phyloP scores from a whole-genome alignment of 2,888 invertebrate species.

The Stictocephala bisonia region DNA sequence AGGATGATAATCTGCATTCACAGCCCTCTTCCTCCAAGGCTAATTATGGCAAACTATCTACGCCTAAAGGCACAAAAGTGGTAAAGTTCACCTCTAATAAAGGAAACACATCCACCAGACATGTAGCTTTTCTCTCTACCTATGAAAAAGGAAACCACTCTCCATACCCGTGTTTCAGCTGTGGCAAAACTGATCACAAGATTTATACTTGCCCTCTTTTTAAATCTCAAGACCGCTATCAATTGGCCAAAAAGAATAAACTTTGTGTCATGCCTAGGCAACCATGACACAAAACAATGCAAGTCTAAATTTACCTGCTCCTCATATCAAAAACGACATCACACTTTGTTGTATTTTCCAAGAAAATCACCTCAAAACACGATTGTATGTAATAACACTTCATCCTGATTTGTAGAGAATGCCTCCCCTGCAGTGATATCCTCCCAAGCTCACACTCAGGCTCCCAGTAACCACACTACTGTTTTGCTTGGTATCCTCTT shows the following conservation, averaged over 20 bases:
- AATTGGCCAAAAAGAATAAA: not conserved
- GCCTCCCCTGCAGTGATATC: too few relatives aligned
- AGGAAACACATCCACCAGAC: not conserved
- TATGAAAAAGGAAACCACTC: not conserved
- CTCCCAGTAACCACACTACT: too few relatives aligned
- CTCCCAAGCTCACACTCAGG: too few relatives aligned
- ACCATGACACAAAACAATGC: not conserved
- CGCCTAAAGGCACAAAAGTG: too few relatives aligned
- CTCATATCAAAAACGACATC: not conserved
- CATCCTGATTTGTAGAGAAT: not conserved
- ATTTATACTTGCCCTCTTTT: not conserved
- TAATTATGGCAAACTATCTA: too few relatives aligned
- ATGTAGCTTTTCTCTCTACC: not conserved
- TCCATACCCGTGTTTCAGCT: not conserved
- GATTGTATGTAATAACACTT: not conserved
- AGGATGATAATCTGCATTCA: not conserved
- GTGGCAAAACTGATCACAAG: not conserved
- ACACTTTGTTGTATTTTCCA: not conserved
- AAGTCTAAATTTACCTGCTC: not conserved
- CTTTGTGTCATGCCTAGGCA: not conserved
- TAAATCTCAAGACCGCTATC: not conserved
- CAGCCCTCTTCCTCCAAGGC: not conserved
- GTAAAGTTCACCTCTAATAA: not conserved
- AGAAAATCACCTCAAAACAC: too few relatives aligned
- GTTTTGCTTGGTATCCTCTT: too few relatives aligned